Base-by-base conservation (phyloP, 2,888 invertebrate species). In the Dione vanillae region DNA sequence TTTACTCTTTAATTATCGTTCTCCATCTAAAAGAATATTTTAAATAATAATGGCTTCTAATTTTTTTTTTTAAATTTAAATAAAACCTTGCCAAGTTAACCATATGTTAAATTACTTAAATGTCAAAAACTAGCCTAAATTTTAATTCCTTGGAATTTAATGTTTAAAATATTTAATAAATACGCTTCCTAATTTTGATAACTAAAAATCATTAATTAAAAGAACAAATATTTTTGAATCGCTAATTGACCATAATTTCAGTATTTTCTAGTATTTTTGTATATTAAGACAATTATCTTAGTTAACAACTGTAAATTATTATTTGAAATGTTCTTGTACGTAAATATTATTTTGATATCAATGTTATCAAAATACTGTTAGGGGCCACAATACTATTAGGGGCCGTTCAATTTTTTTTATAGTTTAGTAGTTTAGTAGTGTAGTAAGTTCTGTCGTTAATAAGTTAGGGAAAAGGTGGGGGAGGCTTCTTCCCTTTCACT, bases 71-170 rank as follows among this genome's bases (percentile, higher is more conserved):
- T 1, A 7, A 9, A 8, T 16, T 16, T n/a, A 45, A 45, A 45
- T 3, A 37, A 54, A 10, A 37, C n/a, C n/a, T 35, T 51, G 65
- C 64, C 70, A 71, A 70, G 68, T 74, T 69, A 69, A 68, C 69
- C 14, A 6, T 41, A 65, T 3, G n/a, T 67, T 41, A 51, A 20
- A 35, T 64, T 68, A 74, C 67, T 69, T 73, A 69, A 69, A 69
- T 56, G 27, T 56, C 45, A 20, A 35, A 76, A 56, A 72, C 73
- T 74, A 72, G 54, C 61, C 75, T 77, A 77, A 68, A 10, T 77
- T 79, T 77, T 76, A 76, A 76, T 78, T 77, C 75, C 75, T 76
- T 72, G 67, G 77, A 79, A 78, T 78, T 75, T 74, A 58, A 52
- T 45, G 45, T n/a, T 20, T 65, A 56, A n/a, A 19, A 54, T 40